These are phyloP conservation scores for Bombus pascuorum DNA, from an alignment of 1,140 invertebrate species.

Conservation along the genomic window DNA sequence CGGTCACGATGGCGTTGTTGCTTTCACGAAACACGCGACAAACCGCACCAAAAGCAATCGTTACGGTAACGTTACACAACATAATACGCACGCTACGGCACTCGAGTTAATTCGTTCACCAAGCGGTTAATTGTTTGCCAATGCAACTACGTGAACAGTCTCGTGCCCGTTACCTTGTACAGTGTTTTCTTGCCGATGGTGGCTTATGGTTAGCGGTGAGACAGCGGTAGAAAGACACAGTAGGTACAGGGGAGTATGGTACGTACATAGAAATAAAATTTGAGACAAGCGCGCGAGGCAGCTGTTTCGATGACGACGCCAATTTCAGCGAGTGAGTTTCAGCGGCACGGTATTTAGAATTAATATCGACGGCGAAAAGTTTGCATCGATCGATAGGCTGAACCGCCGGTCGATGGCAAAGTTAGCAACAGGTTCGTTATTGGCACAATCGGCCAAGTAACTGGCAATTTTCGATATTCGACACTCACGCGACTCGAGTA, in stretches of 20 bases:
- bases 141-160: conserved; percentile 8
- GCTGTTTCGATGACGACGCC: background rate
- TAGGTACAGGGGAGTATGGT: background rate
- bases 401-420: background rate
- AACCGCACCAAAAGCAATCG: background rate
- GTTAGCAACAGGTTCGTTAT: background rate
- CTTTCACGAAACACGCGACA: background rate
- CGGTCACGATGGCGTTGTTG: background rate
- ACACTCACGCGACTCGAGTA: background rate
- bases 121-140: conserved; percentile 10
- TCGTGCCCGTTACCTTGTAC: conserved; percentile 30
- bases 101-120: background rate
- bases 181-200: conserved; percentile 5
- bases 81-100: background rate
- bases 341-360: background rate
- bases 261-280: background rate
- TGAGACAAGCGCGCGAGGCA: background rate
- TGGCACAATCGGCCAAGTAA: background rate
- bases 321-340: too few relatives aligned
- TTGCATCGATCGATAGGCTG: background rate
- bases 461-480: background rate
- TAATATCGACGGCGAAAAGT: background rate
- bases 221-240: background rate
- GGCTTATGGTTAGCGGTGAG: background rate
- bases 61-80: background rate